Evolutionary conservation across 2,113 vertebrate species (phyloP).

Genomic region (Eudorcas thomsonii): DNA sequence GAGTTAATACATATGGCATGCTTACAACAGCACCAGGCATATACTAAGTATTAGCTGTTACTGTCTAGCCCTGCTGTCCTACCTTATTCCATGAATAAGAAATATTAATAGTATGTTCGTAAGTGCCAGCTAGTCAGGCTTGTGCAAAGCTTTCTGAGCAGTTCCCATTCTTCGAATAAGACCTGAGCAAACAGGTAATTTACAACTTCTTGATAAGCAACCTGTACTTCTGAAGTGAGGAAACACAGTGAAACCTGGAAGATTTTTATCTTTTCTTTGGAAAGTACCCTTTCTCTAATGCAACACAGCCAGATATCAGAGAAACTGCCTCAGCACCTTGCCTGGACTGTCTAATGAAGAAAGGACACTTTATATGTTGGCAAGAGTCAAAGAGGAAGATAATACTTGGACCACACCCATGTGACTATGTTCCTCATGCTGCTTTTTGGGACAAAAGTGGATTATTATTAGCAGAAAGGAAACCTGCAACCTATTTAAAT

Average conservation of each 20-base stretch:
- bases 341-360: background rate
- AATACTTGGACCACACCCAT: constrained; percentile 35
- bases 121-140: background rate
- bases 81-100: background rate
- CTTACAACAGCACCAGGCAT: background rate
- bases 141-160: background rate
- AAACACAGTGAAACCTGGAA: background rate
- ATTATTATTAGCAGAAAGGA: constrained; percentile 1
- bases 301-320: background rate
- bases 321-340: background rate
- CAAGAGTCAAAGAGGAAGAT: constrained; percentile 41
- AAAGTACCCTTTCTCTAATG: constrained; percentile 50
- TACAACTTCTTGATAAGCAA: background rate
- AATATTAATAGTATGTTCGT: background rate
- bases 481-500: background rate
- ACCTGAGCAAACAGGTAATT: background rate
- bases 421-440: constrained; percentile 48
- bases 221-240: background rate
- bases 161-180: background rate
- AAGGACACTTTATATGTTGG: constrained; percentile 43
- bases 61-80: background rate
- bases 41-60: background rate
- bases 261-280: constrained; percentile 38
- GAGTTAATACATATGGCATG: background rate
- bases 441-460: constrained; percentile 36